Evolutionary conservation across 2,113 vertebrate genomes (phyloP), one percentile per base, ranked within the genome.

Genomic region (Chrysemys picta): DNA sequence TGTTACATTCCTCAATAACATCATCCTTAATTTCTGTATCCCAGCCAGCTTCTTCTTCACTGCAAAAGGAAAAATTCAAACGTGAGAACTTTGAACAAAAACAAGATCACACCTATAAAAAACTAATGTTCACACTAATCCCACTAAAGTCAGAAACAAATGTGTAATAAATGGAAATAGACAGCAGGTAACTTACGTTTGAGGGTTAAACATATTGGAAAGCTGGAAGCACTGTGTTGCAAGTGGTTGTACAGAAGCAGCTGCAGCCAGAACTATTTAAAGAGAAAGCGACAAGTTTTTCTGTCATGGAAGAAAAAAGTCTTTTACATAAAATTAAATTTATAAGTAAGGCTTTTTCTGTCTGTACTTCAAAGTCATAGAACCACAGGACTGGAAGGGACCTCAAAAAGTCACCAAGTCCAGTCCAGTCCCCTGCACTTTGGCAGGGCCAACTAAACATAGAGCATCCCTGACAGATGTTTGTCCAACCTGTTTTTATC

Each of bases 1-100:
- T 99, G 98, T 99, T 99, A 97, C 99, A 99, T 97, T 99, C 99
- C 96, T 99, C 99, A 91, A 99, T 99, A 59, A 99, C 99, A 97
- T 99, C 99, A 96, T 99, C 99, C 93, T 99, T 99, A 95, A 99
- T 99, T 94, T 99, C 99, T 83, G 99, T 95, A 95, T 99, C 99
- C 99, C 99, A 99, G 57, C 99, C 99, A 89, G 98, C 98, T 95
- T 98, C 98, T 94, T 99, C 99, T 98, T 99, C 99, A 97, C 99
- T 99, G 96, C 42, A 97, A 47, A 1, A 49, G 78, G 93, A 78
- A 50, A 84, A 52, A 49, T 21, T 25, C 29, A 57, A 22, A 52
- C 11, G 83, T 38, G 69, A 56, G 22, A 19, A 84, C 38, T 12
- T 47, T 17, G 45, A 45, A 83, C 10, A 85, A 91, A 78, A 92